These are phyloP conservation scores for Holacanthus passer DNA, from an alignment of 2,113 vertebrate species.

Conservation along the genomic window DNA sequence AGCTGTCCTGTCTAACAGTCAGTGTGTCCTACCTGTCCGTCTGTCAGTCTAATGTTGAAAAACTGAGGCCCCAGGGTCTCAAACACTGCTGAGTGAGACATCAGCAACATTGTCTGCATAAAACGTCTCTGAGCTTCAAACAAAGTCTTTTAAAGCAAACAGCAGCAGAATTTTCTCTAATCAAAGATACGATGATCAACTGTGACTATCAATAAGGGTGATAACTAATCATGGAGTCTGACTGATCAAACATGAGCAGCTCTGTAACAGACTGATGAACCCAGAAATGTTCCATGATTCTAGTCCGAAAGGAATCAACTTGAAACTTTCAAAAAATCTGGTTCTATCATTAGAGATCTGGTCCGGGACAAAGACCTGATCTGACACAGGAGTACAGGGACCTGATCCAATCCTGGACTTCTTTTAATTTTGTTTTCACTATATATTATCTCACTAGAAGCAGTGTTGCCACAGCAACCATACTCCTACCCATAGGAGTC, in stretches of 20 bases:
- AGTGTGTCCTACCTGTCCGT: constrained; percentile 58
- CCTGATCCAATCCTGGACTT: background rate
- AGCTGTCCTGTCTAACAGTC: constrained; percentile 53
- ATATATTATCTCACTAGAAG: background rate
- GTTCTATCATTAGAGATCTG: no score
- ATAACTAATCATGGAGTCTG: background rate
- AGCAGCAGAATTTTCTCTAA: background rate
- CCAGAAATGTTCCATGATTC: no score
- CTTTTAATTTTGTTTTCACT: no score
- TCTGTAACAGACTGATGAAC: no score
- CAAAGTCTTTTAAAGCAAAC: background rate
- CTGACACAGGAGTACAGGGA: background rate
- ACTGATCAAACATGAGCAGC: no score
- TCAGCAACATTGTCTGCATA: background rate
- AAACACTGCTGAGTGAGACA: constrained; percentile 14
- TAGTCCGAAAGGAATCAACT: no score
- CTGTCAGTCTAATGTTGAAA: constrained; percentile 5
- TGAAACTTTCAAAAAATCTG: no score
- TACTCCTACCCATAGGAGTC: background rate
- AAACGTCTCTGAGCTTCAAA: constrained; percentile 2
- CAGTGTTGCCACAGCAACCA: background rate
- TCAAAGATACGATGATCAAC: background rate
- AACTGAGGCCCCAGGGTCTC: constrained; percentile 31
- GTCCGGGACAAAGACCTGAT: background rate
- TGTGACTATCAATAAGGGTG: background rate